Evolutionary conservation across 2,888 invertebrate species (phyloP).

Genomic region (Caenorhabditis sulstoni): DNA sequence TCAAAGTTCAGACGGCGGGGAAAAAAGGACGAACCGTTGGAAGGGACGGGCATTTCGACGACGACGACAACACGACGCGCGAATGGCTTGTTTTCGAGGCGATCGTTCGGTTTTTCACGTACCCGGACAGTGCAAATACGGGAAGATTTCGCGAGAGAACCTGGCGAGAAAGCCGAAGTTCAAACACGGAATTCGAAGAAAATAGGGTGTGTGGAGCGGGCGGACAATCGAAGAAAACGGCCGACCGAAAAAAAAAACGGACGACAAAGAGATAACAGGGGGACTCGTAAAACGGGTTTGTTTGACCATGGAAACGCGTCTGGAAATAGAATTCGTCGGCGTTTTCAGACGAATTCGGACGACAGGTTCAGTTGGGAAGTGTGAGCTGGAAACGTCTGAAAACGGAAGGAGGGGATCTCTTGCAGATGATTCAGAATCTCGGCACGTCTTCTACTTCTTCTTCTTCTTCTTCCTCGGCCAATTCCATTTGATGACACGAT

Average conservation of each 20-base stretch:
- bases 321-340: too few relatives aligned
- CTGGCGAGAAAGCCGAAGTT: slow-evolving; percentile 32
- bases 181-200: slow-evolving; percentile 25
- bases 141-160: slow-evolving; percentile 14
- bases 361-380: too few relatives aligned
- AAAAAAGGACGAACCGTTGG: slow-evolving; percentile 27
- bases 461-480: slow-evolving; percentile 33
- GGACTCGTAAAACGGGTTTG: too few relatives aligned
- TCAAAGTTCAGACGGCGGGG: not conserved
- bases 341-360: too few relatives aligned
- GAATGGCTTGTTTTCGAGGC: slow-evolving; percentile 15
- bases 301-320: not conserved
- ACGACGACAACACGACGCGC: not conserved
- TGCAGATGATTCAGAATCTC: not conserved
- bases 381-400: not conserved
- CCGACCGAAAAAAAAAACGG: not conserved
- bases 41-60: slow-evolving; percentile 44
- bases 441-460: not conserved
- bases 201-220: not conserved
- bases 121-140: slow-evolving; percentile 10
- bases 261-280: slow-evolving; percentile 4
- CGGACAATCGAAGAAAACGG: not conserved
- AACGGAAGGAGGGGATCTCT: too few relatives aligned
- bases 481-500: slow-evolving; percentile 26
- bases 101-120: slow-evolving; percentile 41